Evolutionary conservation across 2,888 invertebrate genomes (phyloP).

Genomic region (Ochropleura leucogaster): DNA sequence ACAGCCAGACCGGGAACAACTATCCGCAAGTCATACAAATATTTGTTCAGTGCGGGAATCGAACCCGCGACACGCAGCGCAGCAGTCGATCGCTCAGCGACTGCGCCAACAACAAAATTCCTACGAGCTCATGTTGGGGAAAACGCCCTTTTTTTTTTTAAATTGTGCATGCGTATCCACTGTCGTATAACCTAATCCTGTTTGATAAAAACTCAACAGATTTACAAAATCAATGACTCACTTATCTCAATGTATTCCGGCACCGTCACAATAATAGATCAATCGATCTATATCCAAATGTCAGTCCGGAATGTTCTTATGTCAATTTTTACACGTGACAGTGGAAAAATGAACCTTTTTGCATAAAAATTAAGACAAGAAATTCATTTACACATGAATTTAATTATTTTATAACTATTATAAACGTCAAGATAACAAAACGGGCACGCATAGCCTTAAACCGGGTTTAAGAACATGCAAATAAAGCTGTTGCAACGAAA

Average conservation of each 20-base stretch:
- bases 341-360: neutral
- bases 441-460: slow-evolving; percentile 11
- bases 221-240: slow-evolving; percentile 10
- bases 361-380: neutral
- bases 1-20: too few relatives aligned
- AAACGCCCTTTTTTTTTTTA: too few relatives aligned
- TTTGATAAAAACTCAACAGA: slow-evolving; percentile 4
- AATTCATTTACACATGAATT: neutral
- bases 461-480: slow-evolving; percentile 18
- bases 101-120: too few relatives aligned
- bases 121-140: too few relatives aligned
- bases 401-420: neutral
- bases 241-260: neutral
- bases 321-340: slow-evolving; percentile 12
- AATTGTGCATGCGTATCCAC: neutral
- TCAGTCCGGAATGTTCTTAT: slow-evolving; percentile 3
- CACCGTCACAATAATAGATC: slow-evolving; percentile 15
- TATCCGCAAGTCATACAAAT: too few relatives aligned
- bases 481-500: slow-evolving; percentile 31
- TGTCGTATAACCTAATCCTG: neutral
- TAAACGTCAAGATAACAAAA: slow-evolving; percentile 11
- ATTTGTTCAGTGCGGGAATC: too few relatives aligned
- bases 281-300: slow-evolving; percentile 16
- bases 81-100: too few relatives aligned
- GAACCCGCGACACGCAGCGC: too few relatives aligned